Evolutionary conservation across 1,140 invertebrate genomes (phyloP).

Genomic region (Ceratitis capitata): DNA sequence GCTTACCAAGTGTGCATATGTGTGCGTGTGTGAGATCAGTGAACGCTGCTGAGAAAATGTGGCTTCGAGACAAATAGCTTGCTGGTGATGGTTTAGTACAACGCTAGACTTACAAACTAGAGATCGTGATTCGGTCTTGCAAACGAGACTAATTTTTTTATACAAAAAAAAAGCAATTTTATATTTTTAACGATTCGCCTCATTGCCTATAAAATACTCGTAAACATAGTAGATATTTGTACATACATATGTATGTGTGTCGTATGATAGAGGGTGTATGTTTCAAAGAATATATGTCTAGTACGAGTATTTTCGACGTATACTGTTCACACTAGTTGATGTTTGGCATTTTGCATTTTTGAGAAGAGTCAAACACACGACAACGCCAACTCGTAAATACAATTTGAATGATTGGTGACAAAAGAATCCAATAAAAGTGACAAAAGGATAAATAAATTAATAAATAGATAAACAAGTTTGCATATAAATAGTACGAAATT

Average conservation of each 20-base stretch:
- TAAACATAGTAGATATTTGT: background rate
- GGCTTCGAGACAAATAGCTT: background rate
- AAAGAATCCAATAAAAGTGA: background rate
- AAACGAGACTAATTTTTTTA: background rate
- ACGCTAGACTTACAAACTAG: background rate
- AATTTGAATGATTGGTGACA: background rate
- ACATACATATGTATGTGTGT: background rate
- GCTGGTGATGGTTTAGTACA: background rate
- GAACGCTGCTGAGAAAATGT: background rate
- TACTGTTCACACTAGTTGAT: background rate
- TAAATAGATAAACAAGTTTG: constrained; percentile 34
- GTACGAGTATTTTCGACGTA: background rate
- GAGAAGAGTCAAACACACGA: background rate
- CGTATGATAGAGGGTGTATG: background rate
- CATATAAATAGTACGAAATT: background rate
- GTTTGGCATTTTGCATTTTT: background rate
- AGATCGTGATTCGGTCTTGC: background rate
- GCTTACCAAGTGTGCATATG: background rate
- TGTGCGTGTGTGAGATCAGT: background rate
- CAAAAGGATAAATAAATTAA: constrained; percentile 37
- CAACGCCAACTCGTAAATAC: background rate
- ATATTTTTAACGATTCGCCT: background rate
- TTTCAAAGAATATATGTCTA: background rate
- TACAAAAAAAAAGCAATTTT: too few relatives aligned
- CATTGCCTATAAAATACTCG: background rate